Evolutionary conservation across 1,140 invertebrate species (phyloP).

Genomic region (Scaptomyza graminum): DNA sequence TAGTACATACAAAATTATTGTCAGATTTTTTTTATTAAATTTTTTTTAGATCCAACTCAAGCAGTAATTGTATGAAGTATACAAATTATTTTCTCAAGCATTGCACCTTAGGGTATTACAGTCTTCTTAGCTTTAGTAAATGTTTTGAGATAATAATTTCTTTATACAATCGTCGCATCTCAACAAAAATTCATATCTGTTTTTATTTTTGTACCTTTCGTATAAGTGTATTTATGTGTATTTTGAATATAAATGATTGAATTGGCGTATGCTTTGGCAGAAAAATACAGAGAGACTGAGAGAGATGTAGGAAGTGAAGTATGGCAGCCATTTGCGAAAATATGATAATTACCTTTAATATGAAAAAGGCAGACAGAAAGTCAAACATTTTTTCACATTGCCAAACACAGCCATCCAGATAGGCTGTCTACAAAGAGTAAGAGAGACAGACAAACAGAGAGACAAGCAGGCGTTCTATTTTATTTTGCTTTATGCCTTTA

Average conservation of each 20-base stretch:
- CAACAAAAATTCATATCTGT: slow-evolving; percentile 36
- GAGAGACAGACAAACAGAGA: slow-evolving; percentile 37
- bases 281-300: slow-evolving; percentile 24
- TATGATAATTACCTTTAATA: slow-evolving; percentile 81
- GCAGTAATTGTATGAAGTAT: not conserved
- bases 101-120: slow-evolving; percentile 18
- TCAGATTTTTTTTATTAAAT: too few relatives aligned
- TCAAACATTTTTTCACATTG: slow-evolving; percentile 45
- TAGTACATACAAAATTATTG: too few relatives aligned
- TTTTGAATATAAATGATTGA: slow-evolving; percentile 79
- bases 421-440: slow-evolving; percentile 26
- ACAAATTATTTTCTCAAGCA: slow-evolving; percentile 1
- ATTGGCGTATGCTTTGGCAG: slow-evolving; percentile 53
- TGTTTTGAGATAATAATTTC: slow-evolving; percentile 16
- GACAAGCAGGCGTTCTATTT: slow-evolving; percentile 63
- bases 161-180: slow-evolving; percentile 17
- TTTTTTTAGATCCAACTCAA: not conserved
- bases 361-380: slow-evolving; percentile 61
- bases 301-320: slow-evolving; percentile 8
- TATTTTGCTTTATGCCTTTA: slow-evolving; percentile 75
- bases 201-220: slow-evolving; percentile 15
- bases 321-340: slow-evolving; percentile 66
- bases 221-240: slow-evolving; percentile 63
- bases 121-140: slow-evolving; percentile 8
- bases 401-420: slow-evolving; percentile 40